Conservation (phyloP, 2,797 vertebrate genomes). For the Spea hammondii region DNA sequence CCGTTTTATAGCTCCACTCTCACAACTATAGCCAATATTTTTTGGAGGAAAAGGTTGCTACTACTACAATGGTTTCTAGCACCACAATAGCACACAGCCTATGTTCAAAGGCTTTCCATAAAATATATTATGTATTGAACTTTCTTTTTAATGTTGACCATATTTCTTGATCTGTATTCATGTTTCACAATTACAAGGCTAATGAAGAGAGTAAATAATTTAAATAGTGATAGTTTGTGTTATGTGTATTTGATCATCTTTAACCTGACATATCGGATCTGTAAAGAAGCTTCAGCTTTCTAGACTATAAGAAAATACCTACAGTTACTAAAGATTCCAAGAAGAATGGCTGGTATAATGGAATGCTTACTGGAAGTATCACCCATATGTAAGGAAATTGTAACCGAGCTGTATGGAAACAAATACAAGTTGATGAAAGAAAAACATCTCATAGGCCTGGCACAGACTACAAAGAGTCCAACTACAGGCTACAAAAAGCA, state of each 20-base stretch:
- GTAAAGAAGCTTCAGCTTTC: neutral
- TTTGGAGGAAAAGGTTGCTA: no score
- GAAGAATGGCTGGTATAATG: neutral
- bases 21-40: no score
- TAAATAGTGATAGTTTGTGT: neutral
- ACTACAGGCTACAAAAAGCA: slow-evolving; percentile 3
- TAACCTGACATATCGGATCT: neutral
- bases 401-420: slow-evolving; percentile 16
- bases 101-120: no score
- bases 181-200: no score
- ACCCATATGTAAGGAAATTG: neutral
- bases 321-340: neutral
- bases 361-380: slow-evolving; percentile 21
- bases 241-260: neutral
- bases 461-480: slow-evolving; percentile 22
- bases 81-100: no score
- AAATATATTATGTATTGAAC: no score
- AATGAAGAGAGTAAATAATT: no score
- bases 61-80: no score
- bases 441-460: slow-evolving; percentile 18
- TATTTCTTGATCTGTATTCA: no score
- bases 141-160: no score
- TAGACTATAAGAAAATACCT: neutral
- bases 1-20: no score
- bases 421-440: slow-evolving; percentile 32